phyloP scores from a whole-genome alignment of 2,888 invertebrate species.

The Macrophya annulata region DNA sequence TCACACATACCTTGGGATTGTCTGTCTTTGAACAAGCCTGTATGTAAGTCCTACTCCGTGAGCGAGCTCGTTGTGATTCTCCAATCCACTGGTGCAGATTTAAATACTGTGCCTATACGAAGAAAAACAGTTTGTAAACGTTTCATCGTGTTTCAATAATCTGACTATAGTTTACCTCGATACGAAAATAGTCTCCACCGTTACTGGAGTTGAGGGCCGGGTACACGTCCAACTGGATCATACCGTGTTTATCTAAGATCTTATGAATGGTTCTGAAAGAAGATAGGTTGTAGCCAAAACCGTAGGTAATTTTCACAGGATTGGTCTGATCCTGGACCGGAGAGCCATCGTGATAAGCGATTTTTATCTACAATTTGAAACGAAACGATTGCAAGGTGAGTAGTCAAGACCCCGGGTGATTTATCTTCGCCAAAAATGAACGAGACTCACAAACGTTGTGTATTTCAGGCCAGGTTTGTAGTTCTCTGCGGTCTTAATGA shows the following conservation, averaged over 20 bases:
- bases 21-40: conserved; percentile 82
- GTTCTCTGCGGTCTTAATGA: conserved; percentile 90
- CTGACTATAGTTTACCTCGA: conserved; percentile 84
- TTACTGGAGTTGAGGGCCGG: conserved; percentile 82
- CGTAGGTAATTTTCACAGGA: conserved; percentile 83
- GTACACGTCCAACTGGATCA: conserved; percentile 84
- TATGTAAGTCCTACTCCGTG: conserved; percentile 83
- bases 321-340: conserved; percentile 83
- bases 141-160: neutral
- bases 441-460: conserved; percentile 88
- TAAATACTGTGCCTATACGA: conserved; percentile 87
- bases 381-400: neutral
- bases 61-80: conserved; percentile 87
- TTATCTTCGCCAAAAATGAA: neutral
- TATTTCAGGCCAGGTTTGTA: conserved; percentile 95
- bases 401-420: neutral
- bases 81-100: conserved; percentile 90
- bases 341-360: conserved; percentile 86
- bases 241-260: conserved; percentile 84
- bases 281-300: conserved; percentile 83
- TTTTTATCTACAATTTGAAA: conserved; percentile 82
- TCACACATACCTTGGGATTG: conserved; percentile 78
- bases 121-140: neutral
- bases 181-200: conserved; percentile 87
- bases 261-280: conserved; percentile 80